These are phyloP conservation scores for Saimiri boliviensis DNA, from an alignment of 2,113 vertebrate species.

Conservation along the genomic window DNA sequence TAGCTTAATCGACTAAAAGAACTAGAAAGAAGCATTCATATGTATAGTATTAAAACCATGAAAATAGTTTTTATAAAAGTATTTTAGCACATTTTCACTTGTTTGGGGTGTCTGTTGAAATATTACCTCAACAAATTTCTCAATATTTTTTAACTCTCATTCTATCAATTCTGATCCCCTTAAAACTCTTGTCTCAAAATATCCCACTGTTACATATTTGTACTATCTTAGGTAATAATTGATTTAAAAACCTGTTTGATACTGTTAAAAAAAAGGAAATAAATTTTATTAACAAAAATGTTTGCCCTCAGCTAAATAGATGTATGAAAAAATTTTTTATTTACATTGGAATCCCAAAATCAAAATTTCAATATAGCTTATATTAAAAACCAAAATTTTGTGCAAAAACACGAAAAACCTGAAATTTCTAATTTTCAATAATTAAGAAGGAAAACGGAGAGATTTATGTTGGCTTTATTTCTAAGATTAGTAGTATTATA, in stretches of 20 bases:
- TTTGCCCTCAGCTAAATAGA: accelerated
- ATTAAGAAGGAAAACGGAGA: background rate
- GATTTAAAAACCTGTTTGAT: background rate
- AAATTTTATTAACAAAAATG: background rate
- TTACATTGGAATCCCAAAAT: background rate
- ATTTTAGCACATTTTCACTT: background rate
- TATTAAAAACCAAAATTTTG: background rate
- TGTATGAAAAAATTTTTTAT: background rate
- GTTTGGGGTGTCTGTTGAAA: background rate
- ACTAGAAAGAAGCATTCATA: background rate
- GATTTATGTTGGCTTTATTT: background rate
- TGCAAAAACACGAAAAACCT: background rate
- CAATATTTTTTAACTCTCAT: background rate
- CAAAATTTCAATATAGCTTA: background rate
- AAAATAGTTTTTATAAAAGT: background rate
- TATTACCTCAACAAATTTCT: background rate
- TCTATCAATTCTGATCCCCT: background rate
- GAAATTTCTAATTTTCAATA: background rate
- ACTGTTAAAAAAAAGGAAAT: background rate
- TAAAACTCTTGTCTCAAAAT: background rate
- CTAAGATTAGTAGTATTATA: background rate
- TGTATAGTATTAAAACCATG: background rate
- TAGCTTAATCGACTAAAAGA: background rate
- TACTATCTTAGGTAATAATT: background rate
- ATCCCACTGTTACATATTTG: background rate